phyloP scores from a whole-genome alignment of 92 coral and sea anemone species.

The Phymanthus crucifer region DNA sequence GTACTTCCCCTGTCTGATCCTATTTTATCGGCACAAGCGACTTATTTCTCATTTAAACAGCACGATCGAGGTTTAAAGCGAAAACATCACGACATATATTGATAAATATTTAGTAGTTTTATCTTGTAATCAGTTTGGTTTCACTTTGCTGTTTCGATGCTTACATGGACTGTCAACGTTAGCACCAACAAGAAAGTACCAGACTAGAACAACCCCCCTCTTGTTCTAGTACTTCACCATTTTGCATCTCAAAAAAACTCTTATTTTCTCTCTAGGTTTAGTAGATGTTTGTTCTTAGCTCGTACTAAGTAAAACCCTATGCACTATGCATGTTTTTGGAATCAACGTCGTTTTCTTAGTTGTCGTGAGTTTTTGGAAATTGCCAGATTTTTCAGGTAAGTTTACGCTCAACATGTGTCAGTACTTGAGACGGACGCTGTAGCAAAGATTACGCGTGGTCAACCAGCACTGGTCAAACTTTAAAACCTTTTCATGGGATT shows the following conservation, averaged over 20 bases:
- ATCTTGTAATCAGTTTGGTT: background rate
- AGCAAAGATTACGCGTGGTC: conserved; percentile 1
- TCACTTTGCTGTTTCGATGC: conserved; percentile 1
- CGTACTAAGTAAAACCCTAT: background rate
- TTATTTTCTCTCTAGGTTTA: background rate
- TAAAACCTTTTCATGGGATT: background rate
- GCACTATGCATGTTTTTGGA: background rate
- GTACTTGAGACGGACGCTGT: background rate
- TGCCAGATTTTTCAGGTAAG: background rate
- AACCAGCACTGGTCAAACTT: background rate
- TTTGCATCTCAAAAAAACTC: too few relatives aligned
- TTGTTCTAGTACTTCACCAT: background rate
- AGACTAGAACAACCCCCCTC: background rate
- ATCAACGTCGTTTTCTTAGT: background rate
- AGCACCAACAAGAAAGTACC: background rate
- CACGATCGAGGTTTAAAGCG: background rate
- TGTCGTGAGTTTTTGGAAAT: background rate
- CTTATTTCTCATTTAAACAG: background rate
- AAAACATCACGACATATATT: background rate
- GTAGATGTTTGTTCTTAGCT: background rate
- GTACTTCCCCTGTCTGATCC: background rate
- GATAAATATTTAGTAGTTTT: background rate
- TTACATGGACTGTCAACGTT: background rate
- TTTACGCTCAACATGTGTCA: background rate
- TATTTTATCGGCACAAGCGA: background rate